These are phyloP conservation scores for Thaleichthys pacificus DNA, from an alignment of 2,797 vertebrate species.

Conservation along the genomic window DNA sequence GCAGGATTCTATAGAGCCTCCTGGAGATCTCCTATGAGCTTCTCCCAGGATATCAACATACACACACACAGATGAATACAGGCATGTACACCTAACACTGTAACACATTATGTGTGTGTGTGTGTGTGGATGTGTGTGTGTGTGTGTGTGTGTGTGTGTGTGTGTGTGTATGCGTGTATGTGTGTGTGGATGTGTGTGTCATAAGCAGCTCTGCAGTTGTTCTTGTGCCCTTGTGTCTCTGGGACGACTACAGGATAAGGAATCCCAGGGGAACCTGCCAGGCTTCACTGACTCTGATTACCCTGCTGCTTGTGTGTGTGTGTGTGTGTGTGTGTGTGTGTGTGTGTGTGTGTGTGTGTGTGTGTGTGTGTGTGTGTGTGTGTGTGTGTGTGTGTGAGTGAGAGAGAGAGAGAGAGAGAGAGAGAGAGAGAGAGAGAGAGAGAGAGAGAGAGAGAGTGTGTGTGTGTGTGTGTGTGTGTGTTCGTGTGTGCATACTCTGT, in stretches of 20 bases:
- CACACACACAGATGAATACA: background rate
- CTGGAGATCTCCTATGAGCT: background rate
- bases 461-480: background rate
- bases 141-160: slow-evolving; percentile 3
- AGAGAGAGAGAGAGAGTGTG: background rate
- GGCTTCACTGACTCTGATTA: background rate
- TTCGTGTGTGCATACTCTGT: slow-evolving; percentile 28
- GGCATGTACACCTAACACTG: background rate
- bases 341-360: background rate
- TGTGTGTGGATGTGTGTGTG: no score
- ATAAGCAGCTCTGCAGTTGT: background rate
- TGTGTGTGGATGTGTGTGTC: background rate
- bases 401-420: no score
- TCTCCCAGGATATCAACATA: background rate
- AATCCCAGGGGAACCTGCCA: background rate
- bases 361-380: background rate
- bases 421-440: no score
- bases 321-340: background rate
- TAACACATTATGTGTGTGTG: slow-evolving; percentile 11
- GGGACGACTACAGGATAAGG: background rate
- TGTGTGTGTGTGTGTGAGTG: background rate
- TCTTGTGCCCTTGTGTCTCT: background rate
- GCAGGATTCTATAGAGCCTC: background rate
- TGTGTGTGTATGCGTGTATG: no score
- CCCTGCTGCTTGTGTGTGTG: slow-evolving; percentile 1